phyloP scores from a whole-genome alignment of 1,140 invertebrate genomes.

The Tetramorium parvispinum region DNA sequence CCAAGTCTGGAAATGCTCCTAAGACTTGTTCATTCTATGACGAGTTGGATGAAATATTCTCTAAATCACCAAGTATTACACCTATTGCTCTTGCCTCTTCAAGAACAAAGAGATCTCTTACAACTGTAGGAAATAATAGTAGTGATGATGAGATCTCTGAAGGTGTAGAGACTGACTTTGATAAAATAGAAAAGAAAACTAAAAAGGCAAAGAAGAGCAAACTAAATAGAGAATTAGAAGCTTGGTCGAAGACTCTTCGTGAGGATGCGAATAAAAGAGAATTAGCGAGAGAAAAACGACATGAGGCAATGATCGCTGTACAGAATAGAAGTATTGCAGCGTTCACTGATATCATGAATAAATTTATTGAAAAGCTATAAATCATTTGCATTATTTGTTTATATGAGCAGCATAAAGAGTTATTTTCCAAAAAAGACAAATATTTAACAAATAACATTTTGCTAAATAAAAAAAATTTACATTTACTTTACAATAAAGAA shows the following conservation, averaged over 20 bases:
- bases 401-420: background rate
- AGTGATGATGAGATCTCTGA: background rate
- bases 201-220: background rate
- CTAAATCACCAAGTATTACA: background rate
- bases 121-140: background rate
- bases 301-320: background rate
- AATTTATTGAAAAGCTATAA: background rate
- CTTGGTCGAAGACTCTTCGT: background rate
- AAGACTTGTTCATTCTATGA: background rate
- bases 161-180: background rate
- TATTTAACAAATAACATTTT: too few relatives aligned
- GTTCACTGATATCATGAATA: background rate
- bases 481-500: too few relatives aligned
- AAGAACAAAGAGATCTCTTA: background rate
- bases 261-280: background rate
- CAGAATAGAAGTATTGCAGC: background rate
- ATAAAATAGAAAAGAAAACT: background rate
- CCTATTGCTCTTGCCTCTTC: background rate
- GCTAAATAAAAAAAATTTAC: too few relatives aligned
- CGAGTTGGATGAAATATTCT: background rate
- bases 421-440: too few relatives aligned
- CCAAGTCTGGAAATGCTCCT: background rate
- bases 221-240: conserved; percentile 16
- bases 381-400: background rate
- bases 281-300: background rate